A percentile compares a stretch with the other conserved stretches of the same genome.
Evolutionary conservation across 2,888 invertebrate species (phyloP).

Genomic region (Hypselothyrea guttata): DNA sequence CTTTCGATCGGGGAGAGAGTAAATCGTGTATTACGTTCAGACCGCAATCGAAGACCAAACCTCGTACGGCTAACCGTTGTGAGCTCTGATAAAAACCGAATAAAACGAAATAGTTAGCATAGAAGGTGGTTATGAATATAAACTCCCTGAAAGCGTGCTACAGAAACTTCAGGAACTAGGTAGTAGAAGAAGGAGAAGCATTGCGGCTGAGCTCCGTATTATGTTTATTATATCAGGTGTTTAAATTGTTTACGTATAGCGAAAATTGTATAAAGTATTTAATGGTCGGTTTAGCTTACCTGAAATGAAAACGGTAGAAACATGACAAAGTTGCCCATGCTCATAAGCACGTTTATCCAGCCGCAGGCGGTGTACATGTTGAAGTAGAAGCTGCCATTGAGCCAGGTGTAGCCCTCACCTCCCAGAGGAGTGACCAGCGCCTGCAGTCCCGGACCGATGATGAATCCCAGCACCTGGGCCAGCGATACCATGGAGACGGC

Average conservation of each 20-base stretch:
- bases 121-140: background rate
- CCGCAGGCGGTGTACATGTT: constrained; percentile 95
- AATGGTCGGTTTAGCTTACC: constrained; percentile 82
- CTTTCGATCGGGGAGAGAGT: no score
- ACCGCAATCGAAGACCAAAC: no score
- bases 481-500: constrained; percentile 92
- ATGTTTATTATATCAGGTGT: no score
- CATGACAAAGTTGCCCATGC: constrained; percentile 87
- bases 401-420: constrained; percentile 84
- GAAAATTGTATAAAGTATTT: no score
- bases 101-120: no score
- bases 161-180: no score
- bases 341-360: constrained; percentile 91
- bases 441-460: constrained; percentile 92
- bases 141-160: constrained; percentile 16
- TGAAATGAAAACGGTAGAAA: constrained; percentile 90
- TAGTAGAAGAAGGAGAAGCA: no score
- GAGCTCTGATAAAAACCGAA: no score
- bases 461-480: constrained; percentile 93
- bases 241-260: no score
- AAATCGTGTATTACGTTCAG: no score
- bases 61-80: no score
- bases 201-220: no score
- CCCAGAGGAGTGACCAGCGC: constrained; percentile 91
- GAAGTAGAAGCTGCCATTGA: constrained; percentile 85